phyloP scores from a whole-genome alignment of 2,113 vertebrate genomes.

The Rhinoptilus africanus region DNA sequence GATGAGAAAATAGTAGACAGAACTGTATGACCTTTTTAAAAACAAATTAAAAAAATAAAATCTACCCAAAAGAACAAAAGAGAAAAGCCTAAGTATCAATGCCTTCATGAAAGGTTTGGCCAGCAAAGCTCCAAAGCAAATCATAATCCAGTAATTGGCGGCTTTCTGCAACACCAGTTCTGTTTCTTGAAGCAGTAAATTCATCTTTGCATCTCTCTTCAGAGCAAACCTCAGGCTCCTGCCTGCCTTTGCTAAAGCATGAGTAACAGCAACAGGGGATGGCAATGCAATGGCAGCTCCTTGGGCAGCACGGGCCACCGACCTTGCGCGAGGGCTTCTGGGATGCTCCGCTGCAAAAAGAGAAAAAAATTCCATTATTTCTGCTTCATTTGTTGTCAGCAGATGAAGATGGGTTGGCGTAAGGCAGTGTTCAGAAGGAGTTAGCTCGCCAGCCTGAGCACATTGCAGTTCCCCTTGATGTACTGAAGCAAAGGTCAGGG shows the following conservation, averaged over 20 bases:
- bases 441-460: not conserved
- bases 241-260: not conserved
- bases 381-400: not conserved
- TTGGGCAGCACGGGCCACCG: not conserved
- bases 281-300: not conserved
- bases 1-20: not conserved
- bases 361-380: not conserved
- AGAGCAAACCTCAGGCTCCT: not conserved
- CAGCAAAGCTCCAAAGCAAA: not conserved
- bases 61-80: not conserved
- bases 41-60: not conserved
- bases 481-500: not conserved
- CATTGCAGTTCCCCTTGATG: not conserved
- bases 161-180: slow-evolving; percentile 13
- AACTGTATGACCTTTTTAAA: not conserved
- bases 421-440: not conserved
- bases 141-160: not conserved
- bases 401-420: not conserved
- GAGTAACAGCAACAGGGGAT: not conserved
- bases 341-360: not conserved
- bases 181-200: slow-evolving; percentile 17
- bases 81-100: not conserved
- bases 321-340: not conserved
- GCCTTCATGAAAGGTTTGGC: not conserved
- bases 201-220: not conserved